Evolutionary conservation across 2,888 invertebrate genomes (phyloP).

Genomic region (Papilio protenor): DNA sequence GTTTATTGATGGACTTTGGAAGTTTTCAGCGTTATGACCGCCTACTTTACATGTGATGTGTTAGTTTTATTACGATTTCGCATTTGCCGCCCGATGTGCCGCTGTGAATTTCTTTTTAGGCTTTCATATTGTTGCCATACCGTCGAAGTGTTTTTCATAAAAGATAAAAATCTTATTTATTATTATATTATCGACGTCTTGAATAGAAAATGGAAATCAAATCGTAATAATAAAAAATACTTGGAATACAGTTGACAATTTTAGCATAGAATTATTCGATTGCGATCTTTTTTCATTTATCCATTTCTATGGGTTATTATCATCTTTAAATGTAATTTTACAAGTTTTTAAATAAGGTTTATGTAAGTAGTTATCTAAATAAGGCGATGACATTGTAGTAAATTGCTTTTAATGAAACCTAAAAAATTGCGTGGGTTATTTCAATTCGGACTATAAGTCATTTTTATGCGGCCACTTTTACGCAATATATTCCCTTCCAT

Average conservation of each 20-base stretch:
- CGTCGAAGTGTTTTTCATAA: neutral
- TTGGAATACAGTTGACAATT: too few species aligned
- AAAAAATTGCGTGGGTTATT: constrained; percentile 50
- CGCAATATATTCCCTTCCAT: constrained; percentile 82
- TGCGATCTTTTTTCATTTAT: too few species aligned
- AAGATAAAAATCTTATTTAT: constrained; percentile 6
- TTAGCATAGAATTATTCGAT: too few species aligned
- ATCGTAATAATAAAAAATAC: too few species aligned
- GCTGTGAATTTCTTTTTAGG: constrained; percentile 49
- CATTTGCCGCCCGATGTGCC: constrained; percentile 83
- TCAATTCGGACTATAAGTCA: constrained; percentile 73
- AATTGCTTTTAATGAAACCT: constrained; percentile 45
- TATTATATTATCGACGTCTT: neutral
- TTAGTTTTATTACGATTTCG: constrained; percentile 84
- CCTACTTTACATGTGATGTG: constrained; percentile 82
- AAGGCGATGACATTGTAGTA: neutral
- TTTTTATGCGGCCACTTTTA: constrained; percentile 84
- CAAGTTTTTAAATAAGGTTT: neutral
- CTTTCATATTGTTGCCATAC: constrained; percentile 49
- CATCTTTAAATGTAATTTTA: neutral
- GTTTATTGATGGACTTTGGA: constrained; percentile 84
- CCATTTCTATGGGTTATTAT: too few species aligned
- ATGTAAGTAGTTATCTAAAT: neutral
- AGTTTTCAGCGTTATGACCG: constrained; percentile 82
- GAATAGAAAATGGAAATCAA: neutral